Base-by-base conservation (phyloP, 2,888 invertebrate genomes). In the Lasioglossum malachurum region DNA sequence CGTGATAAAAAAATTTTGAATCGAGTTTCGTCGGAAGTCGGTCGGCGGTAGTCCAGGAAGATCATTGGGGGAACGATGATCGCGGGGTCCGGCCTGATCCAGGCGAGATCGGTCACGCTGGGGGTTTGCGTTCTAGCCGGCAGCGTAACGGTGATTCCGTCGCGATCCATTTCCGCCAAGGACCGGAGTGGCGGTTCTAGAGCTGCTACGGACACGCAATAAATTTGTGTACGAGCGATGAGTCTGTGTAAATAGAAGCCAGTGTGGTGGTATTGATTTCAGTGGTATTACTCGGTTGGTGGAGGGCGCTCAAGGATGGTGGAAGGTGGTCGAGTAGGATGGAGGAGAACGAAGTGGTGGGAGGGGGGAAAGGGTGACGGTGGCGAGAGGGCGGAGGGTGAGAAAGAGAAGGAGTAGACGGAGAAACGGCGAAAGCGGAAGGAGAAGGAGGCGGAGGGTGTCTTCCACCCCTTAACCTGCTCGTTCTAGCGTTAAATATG, bases 401-500 rank as follows among this genome's bases (percentile, higher is more conserved):
- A 41, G 71, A 44, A 60, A 64, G 78, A 72, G 80, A 82, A 72
- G 57, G 75, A 60, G 80, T 41, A 79, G 84, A 75, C 46, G 79
- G 71, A 78, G 87, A 81, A 72, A 80, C 74, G 75, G 67, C 78
- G 77, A 35, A 78, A 86, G 86, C 77, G 71, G 80, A 80, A 60
- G 86, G 86, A 88, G 89, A 73, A 85, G 84, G 64, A 86, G 87
- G 75, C 80, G 83, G 87, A 87, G 91, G 89, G 87, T 89, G 91
- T 91, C 92, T 92, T 91, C 92, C 88, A 91, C 93, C 92, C 93
- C 93, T 93, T 92, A 93, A 92, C 93, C 92, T 92, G 94, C 92
- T 92, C 94, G 92, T 92, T 94, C 94, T 93, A 93, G 92, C 94
- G 94, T 94, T 94, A 94, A 94, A 94, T 94, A 94, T 93, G 94